Percentiles rank a stretch among this genome's conserved stretches.
phyloP scores from a whole-genome alignment of 2,888 invertebrate species.

The Tetragnatha montana region DNA sequence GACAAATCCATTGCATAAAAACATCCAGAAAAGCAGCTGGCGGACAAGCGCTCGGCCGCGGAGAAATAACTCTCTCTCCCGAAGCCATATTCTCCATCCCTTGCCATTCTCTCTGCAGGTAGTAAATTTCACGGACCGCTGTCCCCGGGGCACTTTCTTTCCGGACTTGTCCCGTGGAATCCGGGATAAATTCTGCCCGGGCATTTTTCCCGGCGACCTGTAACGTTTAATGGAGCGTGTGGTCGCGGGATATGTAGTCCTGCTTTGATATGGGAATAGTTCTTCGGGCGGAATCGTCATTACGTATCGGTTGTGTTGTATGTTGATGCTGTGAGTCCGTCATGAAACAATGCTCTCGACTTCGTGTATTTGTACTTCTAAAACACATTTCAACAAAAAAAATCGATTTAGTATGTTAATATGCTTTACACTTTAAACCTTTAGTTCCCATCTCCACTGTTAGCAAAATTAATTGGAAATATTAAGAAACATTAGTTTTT shows the following conservation, averaged over 20 bases:
- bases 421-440: no score
- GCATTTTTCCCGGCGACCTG: background rate
- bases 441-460: no score
- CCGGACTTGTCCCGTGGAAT: background rate
- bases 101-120: conserved; percentile 31
- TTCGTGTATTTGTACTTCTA: no score
- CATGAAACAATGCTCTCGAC: no score
- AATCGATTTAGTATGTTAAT: no score
- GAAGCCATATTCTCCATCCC: conserved; percentile 33
- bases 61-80: conserved; percentile 31
- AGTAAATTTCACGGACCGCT: conserved; percentile 46
- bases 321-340: no score
- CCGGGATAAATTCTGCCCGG: background rate
- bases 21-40: conserved; percentile 19
- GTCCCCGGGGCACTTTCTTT: conserved; percentile 34
- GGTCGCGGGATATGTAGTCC: conserved; percentile 9
- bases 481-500: no score
- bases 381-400: no score
- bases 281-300: no score
- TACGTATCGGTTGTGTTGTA: no score
- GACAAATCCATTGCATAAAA: conserved; percentile 40
- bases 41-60: conserved; percentile 7
- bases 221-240: conserved; percentile 36
- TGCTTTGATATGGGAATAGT: no score
- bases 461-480: no score